Evolutionary conservation across 2,113 vertebrate genomes (phyloP).

Genomic region (Xenopus laevis): DNA sequence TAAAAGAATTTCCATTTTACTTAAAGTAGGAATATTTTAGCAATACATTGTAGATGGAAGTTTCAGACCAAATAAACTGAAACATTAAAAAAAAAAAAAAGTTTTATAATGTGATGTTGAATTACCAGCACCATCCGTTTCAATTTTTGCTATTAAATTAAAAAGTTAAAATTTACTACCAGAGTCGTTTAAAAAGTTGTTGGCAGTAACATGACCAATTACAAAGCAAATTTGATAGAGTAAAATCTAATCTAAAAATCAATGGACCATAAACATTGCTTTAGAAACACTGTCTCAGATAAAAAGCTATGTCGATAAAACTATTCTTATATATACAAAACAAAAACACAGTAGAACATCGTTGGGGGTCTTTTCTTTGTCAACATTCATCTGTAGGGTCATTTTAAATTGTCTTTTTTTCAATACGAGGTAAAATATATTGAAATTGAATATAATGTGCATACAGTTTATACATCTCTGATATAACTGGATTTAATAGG

Average conservation of each 20-base stretch:
- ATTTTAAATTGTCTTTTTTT: conserved; percentile 41
- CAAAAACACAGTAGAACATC: conserved; percentile 28
- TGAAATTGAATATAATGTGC: conserved; percentile 47
- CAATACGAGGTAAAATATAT: conserved; percentile 23
- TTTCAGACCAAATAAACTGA: neutral
- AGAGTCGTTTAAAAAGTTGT: neutral
- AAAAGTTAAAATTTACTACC: neutral
- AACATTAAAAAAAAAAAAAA: no score
- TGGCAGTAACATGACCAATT: conserved; percentile 13
- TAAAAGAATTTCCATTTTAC: neutral
- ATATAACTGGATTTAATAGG: conserved; percentile 61
- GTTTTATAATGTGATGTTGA: neutral
- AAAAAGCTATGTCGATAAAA: conserved; percentile 37
- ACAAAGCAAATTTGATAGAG: conserved; percentile 1
- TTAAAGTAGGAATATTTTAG: neutral
- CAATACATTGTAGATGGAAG: neutral
- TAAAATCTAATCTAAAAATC: conserved; percentile 36
- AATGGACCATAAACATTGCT: conserved; percentile 8
- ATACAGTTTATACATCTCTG: conserved; percentile 61
- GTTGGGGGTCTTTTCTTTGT: conserved; percentile 1
- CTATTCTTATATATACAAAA: conserved; percentile 37
- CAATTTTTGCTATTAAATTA: no score
- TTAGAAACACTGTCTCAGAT: conserved; percentile 26
- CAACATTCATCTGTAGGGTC: conserved; percentile 27
- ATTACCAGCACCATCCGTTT: neutral